Evolutionary conservation across 1,140 invertebrate genomes (phyloP), one percentile per base, ranked within the genome.

Genomic region (Pseudomyrmex pallidus): DNA sequence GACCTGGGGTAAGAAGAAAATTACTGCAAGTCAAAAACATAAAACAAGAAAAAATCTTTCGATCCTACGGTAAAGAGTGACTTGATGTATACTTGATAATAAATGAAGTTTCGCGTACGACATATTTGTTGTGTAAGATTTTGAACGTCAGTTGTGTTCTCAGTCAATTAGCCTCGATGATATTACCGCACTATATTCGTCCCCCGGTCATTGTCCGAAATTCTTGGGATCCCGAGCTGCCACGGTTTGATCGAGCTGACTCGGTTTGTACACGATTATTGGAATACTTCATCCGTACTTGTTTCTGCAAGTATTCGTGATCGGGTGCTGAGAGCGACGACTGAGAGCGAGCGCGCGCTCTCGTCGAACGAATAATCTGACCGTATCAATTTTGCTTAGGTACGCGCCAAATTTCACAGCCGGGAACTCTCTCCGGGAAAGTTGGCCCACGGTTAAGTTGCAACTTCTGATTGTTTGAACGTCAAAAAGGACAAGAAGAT

Each of bases 261-360:
- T 63, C 57, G 13, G 78, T 67, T 67, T 67, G 59, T 52, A 46
- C 63, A 22, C 62, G 70, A 83, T 89, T 90, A 90, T 91, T 85
- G 87, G 66, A 89, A 90, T 89, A 89, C 88, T 91, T 90, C 67
- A 67, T 84, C 62, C 66, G 64, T 87, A 90, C 78, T 88, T 90
- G 74, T 74, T 82, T 13, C 76, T 46, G 20, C 80, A 89, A 88
- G 86, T 90, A 90, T 89, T 90, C 61, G 48, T 66, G 80, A 68
- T 57, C 74, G 22, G 35, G 56, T 56, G 48, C 68, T 74, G 13
- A 61, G 59, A 54, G 35, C 61, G 61, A 77, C 62, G 64, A 46
- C 25, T 48, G 25, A 61, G 22, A n/a, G 44, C 22, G 67, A 44
- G 44, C 22, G 22, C 25, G 44, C 52, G 67, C 20, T 20, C 22